Percentiles rank a stretch among this genome's conserved stretches.
phyloP scores from a whole-genome alignment of 2,888 invertebrate species.

The Diarsia rubi region DNA sequence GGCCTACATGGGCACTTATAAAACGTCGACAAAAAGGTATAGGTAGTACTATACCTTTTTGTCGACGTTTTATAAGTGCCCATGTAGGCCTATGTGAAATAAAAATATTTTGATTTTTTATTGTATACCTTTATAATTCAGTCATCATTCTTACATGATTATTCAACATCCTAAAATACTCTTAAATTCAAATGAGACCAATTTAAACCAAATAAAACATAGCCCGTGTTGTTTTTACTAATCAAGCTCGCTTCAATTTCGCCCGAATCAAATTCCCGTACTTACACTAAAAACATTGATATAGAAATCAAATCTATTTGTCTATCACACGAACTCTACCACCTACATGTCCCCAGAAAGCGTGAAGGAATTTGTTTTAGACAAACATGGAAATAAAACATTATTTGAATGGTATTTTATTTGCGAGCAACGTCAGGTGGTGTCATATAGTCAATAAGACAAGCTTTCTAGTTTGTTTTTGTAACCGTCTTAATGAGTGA shows the following conservation, averaged over 20 bases:
- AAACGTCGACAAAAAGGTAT: too few relatives aligned
- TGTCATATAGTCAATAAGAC: conserved; percentile 41
- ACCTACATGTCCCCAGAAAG: conserved; percentile 25
- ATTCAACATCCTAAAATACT: background rate
- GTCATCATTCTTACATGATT: too few relatives aligned
- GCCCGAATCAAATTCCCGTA: background rate
- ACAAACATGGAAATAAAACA: conserved; percentile 34
- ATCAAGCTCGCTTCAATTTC: background rate
- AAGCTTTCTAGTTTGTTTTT: conserved; percentile 44
- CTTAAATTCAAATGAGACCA: background rate
- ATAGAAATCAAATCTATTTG: conserved; percentile 42
- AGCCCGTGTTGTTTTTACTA: background rate
- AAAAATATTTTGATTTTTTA: too few relatives aligned
- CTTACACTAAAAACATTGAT: conserved; percentile 17
- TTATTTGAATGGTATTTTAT: conserved; percentile 34
- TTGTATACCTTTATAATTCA: too few relatives aligned
- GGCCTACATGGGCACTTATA: too few relatives aligned
- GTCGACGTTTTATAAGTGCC: too few relatives aligned
- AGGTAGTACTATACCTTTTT: too few relatives aligned
- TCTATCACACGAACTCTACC: background rate
- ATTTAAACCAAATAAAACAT: background rate
- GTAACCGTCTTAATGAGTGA: conserved; percentile 6
- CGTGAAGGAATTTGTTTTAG: conserved; percentile 60
- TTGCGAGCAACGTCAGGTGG: conserved; percentile 20
- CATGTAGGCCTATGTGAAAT: too few relatives aligned